Percentiles rank a stretch among this genome's conserved stretches.
These are phyloP conservation scores for Hucho hucho DNA, from an alignment of 2,113 vertebrate species.

Conservation along the genomic window DNA sequence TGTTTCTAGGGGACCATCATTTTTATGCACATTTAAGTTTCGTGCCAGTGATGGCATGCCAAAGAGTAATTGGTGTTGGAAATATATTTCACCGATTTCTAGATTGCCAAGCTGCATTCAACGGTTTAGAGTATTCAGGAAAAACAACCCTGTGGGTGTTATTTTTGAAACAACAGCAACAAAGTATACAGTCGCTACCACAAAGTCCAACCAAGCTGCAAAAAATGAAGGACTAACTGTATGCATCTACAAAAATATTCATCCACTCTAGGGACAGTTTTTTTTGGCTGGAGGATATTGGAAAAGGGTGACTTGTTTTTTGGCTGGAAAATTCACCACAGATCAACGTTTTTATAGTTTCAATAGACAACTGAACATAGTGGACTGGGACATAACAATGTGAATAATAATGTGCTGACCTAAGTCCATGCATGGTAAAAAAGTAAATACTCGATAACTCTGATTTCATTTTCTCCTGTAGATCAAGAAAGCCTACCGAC, in stretches of 20 bases:
- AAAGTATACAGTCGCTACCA: too few species aligned
- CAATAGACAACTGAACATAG: too few species aligned
- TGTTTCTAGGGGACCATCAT: slow-evolving; percentile 26
- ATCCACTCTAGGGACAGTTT: too few species aligned
- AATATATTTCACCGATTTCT: slow-evolving; percentile 25
- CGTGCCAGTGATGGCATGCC: slow-evolving; percentile 22
- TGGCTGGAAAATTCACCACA: too few species aligned
- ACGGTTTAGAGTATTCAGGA: slow-evolving; percentile 22
- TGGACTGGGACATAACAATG: too few species aligned
- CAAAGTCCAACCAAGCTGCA: too few species aligned
- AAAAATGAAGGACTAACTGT: too few species aligned
- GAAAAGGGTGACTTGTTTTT: too few species aligned
- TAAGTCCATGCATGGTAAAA: not conserved
- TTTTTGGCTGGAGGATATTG: too few species aligned
- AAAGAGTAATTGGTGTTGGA: slow-evolving; percentile 22
- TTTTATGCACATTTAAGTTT: slow-evolving; percentile 24
- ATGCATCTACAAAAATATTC: too few species aligned
- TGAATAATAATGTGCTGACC: too few species aligned
- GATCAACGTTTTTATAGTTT: too few species aligned
- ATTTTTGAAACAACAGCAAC: slow-evolving; percentile 4
- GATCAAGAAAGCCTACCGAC: slow-evolving; percentile 95
- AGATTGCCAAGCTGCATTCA: slow-evolving; percentile 26
- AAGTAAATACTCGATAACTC: not conserved
- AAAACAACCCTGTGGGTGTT: not conserved
- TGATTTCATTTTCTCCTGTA: slow-evolving; percentile 49